Evolutionary conservation across 2,888 invertebrate genomes (phyloP), one percentile per base, ranked within the genome.

Genomic region (Petrolisthes manimaculis): DNA sequence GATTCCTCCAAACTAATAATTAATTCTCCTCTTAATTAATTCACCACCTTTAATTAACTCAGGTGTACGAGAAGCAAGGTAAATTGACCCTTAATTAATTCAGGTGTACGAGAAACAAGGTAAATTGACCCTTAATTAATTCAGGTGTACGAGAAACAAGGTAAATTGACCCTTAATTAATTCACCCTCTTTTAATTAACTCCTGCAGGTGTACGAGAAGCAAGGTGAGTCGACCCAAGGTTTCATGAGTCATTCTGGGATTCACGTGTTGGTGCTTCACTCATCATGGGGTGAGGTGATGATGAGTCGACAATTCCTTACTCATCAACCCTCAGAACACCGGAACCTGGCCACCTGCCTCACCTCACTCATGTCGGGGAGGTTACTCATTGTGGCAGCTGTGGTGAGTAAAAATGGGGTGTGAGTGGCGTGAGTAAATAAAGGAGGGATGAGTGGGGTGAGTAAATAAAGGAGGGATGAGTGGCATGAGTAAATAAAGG

Each of bases 311-410:
- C 81, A 71, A 24, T 88, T 88, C 56, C 82, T 80, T 5, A 88
- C 88, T 4, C 77, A 82, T 0, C 81, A 88, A 21, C 88, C 88
- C 12, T 37, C 88, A 2, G 88, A 88, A 51, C 56, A 82, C 69
- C 54, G 82, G 12, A 84, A 85, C 78, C 85, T 88, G 55, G 82
- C 77, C 24, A 14, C 82, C n/a, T 85, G 85, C 24, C 88, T 88
- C 53, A 53, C 37, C 61, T 77, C 84, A 74, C 82, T 88, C 37
- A 37, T 82, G 71, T 78, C 88, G 21, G 88, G 88, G 4, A 75
- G 78, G 55, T 21, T 88, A 56, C 74, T 88, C 37, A 37, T 88
- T n/a, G 56, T 83, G 37, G 85, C 54, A 0, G 82, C 82, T 24
- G 85, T 88, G 82, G 88, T 88, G 51, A 82, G 88, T 21, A 14